phyloP scores from a whole-genome alignment of 2,113 vertebrate genomes.

The Paedocypris sp. region DNA sequence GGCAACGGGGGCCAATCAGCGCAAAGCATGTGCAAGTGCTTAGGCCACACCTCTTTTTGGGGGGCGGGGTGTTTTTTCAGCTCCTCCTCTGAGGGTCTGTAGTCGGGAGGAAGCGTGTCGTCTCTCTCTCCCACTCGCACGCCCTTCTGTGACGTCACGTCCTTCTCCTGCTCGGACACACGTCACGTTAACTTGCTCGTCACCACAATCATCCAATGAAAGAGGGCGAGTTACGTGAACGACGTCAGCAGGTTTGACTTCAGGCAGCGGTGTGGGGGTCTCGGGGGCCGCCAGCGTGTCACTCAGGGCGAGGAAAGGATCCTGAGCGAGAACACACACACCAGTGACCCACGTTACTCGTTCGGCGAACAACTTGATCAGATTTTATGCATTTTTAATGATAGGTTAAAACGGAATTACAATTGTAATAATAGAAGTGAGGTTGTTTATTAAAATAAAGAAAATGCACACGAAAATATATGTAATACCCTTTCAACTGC shows the following conservation, averaged over 20 bases:
- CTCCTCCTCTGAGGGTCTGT: constrained; percentile 33
- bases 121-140: constrained; percentile 42
- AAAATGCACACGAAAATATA: too few relatives aligned
- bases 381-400: too few relatives aligned
- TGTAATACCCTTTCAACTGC: too few relatives aligned
- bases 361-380: too few relatives aligned
- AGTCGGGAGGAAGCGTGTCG: constrained; percentile 31
- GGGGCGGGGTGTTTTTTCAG: constrained; percentile 27
- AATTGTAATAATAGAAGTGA: too few relatives aligned
- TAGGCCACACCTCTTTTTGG: constrained; percentile 31
- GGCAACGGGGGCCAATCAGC: not conserved
- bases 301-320: constrained; percentile 44
- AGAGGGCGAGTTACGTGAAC: constrained; percentile 36
- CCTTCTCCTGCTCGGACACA: constrained; percentile 24
- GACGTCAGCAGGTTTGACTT: constrained; percentile 35
- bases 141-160: constrained; percentile 25
- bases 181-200: too few relatives aligned
- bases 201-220: too few relatives aligned
- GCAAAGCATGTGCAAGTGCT: too few relatives aligned
- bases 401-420: too few relatives aligned
- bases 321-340: constrained; percentile 24
- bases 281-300: constrained; percentile 37
- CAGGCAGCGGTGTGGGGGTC: constrained; percentile 40
- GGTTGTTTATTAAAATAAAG: too few relatives aligned
- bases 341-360: too few relatives aligned